Percentiles rank a stretch among this genome's conserved stretches.
Evolutionary conservation across 1,140 invertebrate genomes (phyloP).

Genomic region (Tachypleus tridentatus): DNA sequence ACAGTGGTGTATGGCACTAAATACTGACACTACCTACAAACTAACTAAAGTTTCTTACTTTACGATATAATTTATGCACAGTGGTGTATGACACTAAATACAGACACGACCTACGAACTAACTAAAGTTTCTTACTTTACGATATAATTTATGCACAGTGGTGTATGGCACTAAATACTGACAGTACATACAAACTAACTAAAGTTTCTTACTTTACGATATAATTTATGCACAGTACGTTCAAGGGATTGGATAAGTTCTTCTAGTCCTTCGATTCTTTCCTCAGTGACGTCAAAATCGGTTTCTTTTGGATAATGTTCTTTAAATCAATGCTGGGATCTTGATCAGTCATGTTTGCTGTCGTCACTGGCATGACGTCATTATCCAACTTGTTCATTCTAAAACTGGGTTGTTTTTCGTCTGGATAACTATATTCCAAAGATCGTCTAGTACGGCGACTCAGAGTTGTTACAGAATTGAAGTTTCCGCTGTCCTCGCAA

Average conservation of each 20-base stretch:
- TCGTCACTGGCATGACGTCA: conserved; percentile 1
- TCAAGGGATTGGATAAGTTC: conserved; percentile 41
- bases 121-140: too few relatives aligned
- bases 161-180: too few relatives aligned
- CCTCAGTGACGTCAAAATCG: conserved; percentile 32
- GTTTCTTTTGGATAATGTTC: not conserved
- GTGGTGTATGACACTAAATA: too few relatives aligned
- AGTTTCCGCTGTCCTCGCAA: conserved; percentile 3
- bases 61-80: too few relatives aligned
- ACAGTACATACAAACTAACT: too few relatives aligned
- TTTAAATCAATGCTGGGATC: not conserved
- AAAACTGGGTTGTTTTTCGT: conserved; percentile 12
- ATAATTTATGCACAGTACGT: conserved; percentile 41
- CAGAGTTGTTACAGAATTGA: conserved; percentile 26
- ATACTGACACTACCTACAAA: too few relatives aligned
- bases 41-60: too few relatives aligned
- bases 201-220: conserved; percentile 30
- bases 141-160: too few relatives aligned
- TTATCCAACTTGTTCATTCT: not conserved
- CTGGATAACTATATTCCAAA: conserved; percentile 22
- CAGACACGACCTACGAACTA: too few relatives aligned
- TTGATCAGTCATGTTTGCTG: not conserved
- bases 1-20: too few relatives aligned
- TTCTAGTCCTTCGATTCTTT: conserved; percentile 44
- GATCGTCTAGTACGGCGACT: conserved; percentile 28